Percentiles rank a stretch among this genome's conserved stretches.
Conservation (phyloP, 2,113 vertebrate genomes). For the Macrotus californicus region DNA sequence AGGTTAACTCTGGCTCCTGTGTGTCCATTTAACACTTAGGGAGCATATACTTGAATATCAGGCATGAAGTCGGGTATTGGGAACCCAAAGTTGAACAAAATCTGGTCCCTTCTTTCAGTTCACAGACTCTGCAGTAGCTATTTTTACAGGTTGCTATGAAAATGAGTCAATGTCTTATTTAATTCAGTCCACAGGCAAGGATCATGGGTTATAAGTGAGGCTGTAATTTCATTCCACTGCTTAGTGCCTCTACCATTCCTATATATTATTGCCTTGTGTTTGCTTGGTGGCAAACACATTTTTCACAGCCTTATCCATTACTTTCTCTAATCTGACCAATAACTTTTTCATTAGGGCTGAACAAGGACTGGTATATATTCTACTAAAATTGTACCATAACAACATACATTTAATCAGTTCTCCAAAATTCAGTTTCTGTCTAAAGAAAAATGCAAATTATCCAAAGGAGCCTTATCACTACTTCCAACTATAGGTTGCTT, state of each 20-base stretch:
- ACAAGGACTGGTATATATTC: neutral
- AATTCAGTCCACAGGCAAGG: slow-evolving; percentile 14
- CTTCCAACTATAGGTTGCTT: slow-evolving; percentile 21
- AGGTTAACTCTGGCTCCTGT: neutral
- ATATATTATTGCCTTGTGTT: neutral
- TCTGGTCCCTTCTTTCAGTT: neutral
- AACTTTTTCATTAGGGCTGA: slow-evolving; percentile 23
- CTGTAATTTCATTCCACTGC: slow-evolving; percentile 31
- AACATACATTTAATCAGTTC: slow-evolving; percentile 43
- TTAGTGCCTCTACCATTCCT: neutral
- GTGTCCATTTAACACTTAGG: neutral
- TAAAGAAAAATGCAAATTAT: slow-evolving; percentile 55
- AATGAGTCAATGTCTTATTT: slow-evolving; percentile 31
- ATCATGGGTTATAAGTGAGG: neutral
- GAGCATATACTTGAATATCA: neutral
- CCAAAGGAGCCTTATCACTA: slow-evolving; percentile 23
- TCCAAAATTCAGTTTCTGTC: neutral
- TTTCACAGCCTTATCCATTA: neutral
- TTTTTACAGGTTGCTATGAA: neutral
- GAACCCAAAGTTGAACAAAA: neutral
- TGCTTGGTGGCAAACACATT: neutral
- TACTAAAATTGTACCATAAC: neutral
- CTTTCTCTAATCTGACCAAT: slow-evolving; percentile 46
- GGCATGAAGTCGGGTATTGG: neutral
- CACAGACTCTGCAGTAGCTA: neutral